Conservation (phyloP, 2,797 vertebrate species). For the Pristis pectinata region DNA sequence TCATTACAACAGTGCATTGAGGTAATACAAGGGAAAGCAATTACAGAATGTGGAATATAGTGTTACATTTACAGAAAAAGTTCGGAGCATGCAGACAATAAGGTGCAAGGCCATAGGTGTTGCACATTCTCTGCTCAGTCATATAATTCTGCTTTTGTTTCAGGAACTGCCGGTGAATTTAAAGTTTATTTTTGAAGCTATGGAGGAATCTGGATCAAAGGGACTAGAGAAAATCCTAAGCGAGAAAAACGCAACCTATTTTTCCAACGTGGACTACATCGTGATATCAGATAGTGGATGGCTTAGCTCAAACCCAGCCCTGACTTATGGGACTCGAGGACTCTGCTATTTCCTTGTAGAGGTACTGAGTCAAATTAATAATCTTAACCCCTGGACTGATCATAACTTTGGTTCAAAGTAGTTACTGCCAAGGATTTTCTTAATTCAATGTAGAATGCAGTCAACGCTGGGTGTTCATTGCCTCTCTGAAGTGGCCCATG, state of each 20-base stretch:
- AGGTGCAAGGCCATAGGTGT: no score
- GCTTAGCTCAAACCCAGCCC: conserved; percentile 71
- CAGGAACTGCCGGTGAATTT: conserved; percentile 77
- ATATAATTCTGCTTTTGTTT: conserved; percentile 21
- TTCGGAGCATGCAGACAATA: no score
- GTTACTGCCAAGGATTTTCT: background rate
- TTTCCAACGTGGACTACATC: conserved; percentile 73
- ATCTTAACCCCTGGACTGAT: background rate
- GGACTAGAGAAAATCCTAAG: conserved; percentile 69
- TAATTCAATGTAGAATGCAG: no score
- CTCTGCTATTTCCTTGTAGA: conserved; percentile 82
- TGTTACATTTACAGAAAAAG: no score
- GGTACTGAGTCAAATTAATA: conserved; percentile 51
- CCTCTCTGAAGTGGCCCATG: no score
- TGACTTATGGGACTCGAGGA: conserved; percentile 78
- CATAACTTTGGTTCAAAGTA: background rate
- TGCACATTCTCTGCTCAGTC: background rate
- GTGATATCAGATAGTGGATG: conserved; percentile 82
- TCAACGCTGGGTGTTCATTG: no score
- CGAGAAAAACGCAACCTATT: conserved; percentile 67
- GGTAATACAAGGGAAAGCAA: no score
- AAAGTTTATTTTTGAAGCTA: conserved; percentile 83
- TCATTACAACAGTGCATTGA: no score
- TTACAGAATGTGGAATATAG: no score
- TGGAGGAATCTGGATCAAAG: conserved; percentile 82